Conservation (phyloP, 2,888 invertebrate species). For the Didymodactylos carnosus region DNA sequence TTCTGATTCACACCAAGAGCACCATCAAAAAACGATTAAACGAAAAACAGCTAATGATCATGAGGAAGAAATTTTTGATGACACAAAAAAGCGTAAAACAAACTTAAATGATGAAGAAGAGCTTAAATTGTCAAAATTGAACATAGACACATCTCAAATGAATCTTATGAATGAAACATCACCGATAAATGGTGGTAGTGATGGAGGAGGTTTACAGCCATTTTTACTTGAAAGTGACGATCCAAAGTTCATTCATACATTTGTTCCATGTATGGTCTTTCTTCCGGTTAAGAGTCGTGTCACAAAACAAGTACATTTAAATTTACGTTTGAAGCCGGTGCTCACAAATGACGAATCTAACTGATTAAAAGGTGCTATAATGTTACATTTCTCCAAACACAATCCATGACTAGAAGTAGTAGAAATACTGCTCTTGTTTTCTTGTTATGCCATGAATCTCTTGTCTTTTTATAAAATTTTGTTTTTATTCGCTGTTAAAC, state of each 20-base stretch:
- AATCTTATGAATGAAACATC: background rate
- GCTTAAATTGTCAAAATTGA: background rate
- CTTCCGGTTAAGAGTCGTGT: slow-evolving; percentile 73
- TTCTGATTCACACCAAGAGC: no score
- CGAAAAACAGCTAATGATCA: background rate
- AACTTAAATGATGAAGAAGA: background rate
- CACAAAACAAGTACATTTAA: slow-evolving; percentile 50
- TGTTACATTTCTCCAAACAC: no score
- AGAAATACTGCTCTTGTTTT: no score
- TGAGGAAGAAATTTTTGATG: no score
- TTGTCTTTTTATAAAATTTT: no score
- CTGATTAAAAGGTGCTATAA: no score
- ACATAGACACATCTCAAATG: background rate
- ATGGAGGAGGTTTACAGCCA: slow-evolving; percentile 52
- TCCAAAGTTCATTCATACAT: slow-evolving; percentile 37
- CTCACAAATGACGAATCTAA: background rate
- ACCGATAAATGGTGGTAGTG: no score
- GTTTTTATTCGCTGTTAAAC: no score
- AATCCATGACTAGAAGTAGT: no score
- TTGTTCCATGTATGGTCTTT: slow-evolving; percentile 75
- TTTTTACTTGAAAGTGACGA: slow-evolving; percentile 38
- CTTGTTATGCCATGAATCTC: no score
- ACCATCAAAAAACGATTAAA: no score
- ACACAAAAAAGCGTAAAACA: background rate
- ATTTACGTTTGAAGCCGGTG: slow-evolving; percentile 9